phyloP scores from a whole-genome alignment of 1,140 invertebrate species.

The Drosophila pseudoobscura region DNA sequence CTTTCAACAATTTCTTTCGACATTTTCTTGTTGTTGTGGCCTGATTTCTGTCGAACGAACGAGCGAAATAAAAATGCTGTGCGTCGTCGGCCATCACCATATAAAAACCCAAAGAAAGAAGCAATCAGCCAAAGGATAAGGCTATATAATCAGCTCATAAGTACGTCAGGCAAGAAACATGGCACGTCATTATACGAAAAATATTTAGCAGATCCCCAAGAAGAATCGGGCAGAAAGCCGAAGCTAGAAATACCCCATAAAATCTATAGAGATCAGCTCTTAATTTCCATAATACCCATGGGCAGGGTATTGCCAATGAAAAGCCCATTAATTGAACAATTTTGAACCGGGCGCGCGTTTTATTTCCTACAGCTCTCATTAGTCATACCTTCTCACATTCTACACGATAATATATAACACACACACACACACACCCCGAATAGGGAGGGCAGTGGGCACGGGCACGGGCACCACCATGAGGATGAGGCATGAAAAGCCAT shows the following conservation, averaged over 20 bases:
- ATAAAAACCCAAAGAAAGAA: conserved; percentile 22
- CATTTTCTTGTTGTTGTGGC: conserved; percentile 49
- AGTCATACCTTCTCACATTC: conserved; percentile 48
- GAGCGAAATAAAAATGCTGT: conserved; percentile 24
- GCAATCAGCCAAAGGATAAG: background rate
- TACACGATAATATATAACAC: conserved; percentile 21
- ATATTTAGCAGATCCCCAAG: too few species aligned
- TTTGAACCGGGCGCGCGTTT: conserved; percentile 21
- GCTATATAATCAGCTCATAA: background rate
- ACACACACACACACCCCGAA: background rate
- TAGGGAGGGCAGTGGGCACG: background rate
- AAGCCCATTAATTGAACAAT: conserved; percentile 21
- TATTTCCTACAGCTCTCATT: conserved; percentile 27
- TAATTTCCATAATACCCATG: too few species aligned
- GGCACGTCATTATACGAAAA: conserved; percentile 12
- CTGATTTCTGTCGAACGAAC: conserved; percentile 30
- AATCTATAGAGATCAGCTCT: background rate
- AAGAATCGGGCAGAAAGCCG: too few species aligned
- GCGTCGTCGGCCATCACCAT: background rate
- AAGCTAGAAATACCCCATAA: too few species aligned
- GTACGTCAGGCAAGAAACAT: conserved; percentile 2
- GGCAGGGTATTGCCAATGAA: background rate
- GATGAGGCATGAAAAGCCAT: conserved; percentile 42
- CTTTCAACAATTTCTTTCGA: conserved; percentile 51
- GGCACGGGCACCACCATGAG: conserved; percentile 16